A percentile compares a stretch with the other conserved stretches of the same genome.
These are phyloP conservation scores for Sardina pilchardus DNA, from an alignment of 2,113 vertebrate genomes.

Conservation along the genomic window DNA sequence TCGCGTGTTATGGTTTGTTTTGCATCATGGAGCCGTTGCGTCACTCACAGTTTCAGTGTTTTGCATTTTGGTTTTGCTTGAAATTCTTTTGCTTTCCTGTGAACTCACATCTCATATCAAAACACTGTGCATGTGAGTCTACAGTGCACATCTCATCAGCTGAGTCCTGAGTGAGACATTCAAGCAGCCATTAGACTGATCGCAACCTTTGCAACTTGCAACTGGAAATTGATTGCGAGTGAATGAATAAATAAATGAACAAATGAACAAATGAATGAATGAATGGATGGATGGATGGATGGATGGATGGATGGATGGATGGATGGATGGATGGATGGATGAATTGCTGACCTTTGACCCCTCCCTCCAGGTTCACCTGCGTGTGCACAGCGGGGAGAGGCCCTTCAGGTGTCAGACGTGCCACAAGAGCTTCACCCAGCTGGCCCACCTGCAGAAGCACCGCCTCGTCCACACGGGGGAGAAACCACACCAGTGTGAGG, in stretches of 20 bases:
- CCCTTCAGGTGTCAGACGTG: slow-evolving; percentile 78
- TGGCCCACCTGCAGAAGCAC: slow-evolving; percentile 98
- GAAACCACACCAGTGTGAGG: slow-evolving; percentile 94
- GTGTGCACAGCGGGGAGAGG: slow-evolving; percentile 94
- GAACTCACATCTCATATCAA: neutral
- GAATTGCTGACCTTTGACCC: neutral
- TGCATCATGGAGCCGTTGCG: neutral
- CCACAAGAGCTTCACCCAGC: slow-evolving; percentile 91
- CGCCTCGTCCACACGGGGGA: slow-evolving; percentile 95
- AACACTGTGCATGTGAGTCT: neutral
- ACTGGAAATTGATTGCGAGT: too few species aligned
- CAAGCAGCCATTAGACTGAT: too few species aligned
- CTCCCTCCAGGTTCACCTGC: slow-evolving; percentile 84
- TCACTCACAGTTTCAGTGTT: neutral
- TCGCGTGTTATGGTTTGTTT: neutral
- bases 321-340: neutral
- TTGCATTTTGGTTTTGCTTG: neutral
- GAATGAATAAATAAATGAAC: too few species aligned
- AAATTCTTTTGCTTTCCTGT: neutral
- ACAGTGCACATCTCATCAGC: neutral
- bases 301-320: too few species aligned
- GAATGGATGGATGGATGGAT: too few species aligned
- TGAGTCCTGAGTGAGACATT: too few species aligned
- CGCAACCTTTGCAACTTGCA: too few species aligned
- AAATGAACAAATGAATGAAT: too few species aligned